Percentiles rank a stretch among this genome's conserved stretches.
Evolutionary conservation across 2,888 invertebrate genomes (phyloP).

Genomic region (Adela reaumurella): DNA sequence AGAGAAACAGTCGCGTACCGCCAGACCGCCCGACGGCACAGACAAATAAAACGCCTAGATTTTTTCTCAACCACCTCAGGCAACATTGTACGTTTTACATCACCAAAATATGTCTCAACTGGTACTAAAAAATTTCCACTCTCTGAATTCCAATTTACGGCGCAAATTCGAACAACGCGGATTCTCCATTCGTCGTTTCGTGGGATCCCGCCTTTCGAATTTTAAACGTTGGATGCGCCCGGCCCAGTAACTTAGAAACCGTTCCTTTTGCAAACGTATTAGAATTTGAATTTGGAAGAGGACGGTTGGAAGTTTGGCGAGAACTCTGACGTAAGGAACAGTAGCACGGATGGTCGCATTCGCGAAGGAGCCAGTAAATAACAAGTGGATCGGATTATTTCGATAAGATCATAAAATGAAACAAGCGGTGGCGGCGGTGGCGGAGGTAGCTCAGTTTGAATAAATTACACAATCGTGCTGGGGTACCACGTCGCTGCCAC

Average conservation of each 20-base stretch:
- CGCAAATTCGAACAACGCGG: too few species aligned
- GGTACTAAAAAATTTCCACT: too few species aligned
- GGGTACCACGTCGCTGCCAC: slow-evolving; percentile 10
- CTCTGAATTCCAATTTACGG: too few species aligned
- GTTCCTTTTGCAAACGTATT: too few species aligned
- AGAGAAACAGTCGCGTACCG: slow-evolving; percentile 35
- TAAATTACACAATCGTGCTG: slow-evolving; percentile 26
- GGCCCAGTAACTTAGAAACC: too few species aligned
- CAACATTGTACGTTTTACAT: neutral
- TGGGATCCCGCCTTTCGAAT: too few species aligned
- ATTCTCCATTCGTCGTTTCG: too few species aligned
- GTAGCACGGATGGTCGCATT: neutral
- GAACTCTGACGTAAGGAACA: too few species aligned
- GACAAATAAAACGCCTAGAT: slow-evolving; percentile 51
- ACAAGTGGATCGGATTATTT: slow-evolving; percentile 53
- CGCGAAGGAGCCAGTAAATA: slow-evolving; percentile 49
- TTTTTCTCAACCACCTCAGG: slow-evolving; percentile 40
- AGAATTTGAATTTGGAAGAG: too few species aligned
- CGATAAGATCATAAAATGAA: slow-evolving; percentile 57
- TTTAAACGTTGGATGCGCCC: too few species aligned
- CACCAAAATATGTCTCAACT: too few species aligned
- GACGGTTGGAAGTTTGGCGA: too few species aligned
- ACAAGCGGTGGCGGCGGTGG: slow-evolving; percentile 38
- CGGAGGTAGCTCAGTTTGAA: slow-evolving; percentile 43
- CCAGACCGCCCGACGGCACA: slow-evolving; percentile 26